Evolutionary conservation across 1,140 invertebrate genomes (phyloP).

Genomic region (Orius insidiosus): DNA sequence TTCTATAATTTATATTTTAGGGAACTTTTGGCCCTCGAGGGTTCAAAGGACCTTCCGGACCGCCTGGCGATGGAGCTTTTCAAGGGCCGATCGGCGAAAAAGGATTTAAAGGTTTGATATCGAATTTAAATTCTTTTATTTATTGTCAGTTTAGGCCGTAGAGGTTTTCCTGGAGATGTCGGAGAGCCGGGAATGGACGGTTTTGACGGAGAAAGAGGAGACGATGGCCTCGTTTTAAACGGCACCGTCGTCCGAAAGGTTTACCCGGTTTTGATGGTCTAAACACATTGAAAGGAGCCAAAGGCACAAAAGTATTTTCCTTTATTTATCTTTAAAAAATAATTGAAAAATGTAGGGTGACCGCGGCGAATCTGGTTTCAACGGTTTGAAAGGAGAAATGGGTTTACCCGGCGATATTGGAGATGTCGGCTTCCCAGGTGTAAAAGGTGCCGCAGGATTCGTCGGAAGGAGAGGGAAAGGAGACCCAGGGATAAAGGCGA

Average conservation of each 20-base stretch:
- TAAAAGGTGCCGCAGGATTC: conserved; percentile 45
- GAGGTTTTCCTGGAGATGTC: conserved; percentile 1
- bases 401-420: conserved; percentile 4
- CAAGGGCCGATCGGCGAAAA: conserved; percentile 26
- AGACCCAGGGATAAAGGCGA: conserved; percentile 35
- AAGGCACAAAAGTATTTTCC: too few relatives aligned
- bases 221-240: too few relatives aligned
- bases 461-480: conserved; percentile 52
- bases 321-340: too few relatives aligned
- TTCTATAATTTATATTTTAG: too few relatives aligned
- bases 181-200: conserved; percentile 6
- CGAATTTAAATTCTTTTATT: not conserved
- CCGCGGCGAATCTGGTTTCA: not conserved
- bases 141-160: not conserved
- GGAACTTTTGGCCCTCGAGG: not conserved
- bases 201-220: too few relatives aligned
- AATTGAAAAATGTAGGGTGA: not conserved
- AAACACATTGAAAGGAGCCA: too few relatives aligned
- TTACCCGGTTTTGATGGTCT: too few relatives aligned
- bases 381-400: conserved; percentile 7
- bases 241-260: too few relatives aligned
- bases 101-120: conserved; percentile 35
- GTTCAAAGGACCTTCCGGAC: conserved; percentile 39
- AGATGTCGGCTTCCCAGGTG: conserved; percentile 27
- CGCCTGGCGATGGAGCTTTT: conserved; percentile 33